Evolutionary conservation across 2,113 vertebrate species (phyloP).

Genomic region (Pygoscelis antarcticus): DNA sequence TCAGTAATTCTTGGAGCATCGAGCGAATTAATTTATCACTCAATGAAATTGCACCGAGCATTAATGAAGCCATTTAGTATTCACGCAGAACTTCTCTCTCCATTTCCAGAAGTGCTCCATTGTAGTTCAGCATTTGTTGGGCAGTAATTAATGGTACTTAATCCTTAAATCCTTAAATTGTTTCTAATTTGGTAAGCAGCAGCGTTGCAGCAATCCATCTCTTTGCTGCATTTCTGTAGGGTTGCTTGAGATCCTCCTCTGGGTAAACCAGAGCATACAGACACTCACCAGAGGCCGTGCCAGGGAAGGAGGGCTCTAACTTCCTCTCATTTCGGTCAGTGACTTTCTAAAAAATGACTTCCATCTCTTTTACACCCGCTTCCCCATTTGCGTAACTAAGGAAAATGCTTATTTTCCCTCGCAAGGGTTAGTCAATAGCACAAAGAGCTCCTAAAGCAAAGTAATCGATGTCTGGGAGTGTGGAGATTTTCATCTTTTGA

Average conservation of each 20-base stretch:
- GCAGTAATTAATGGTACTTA: conserved; percentile 77
- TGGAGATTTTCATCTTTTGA: not conserved
- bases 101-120: conserved; percentile 60
- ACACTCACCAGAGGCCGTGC: not conserved
- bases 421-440: not conserved
- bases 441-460: not conserved
- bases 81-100: conserved; percentile 55
- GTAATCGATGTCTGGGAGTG: not conserved
- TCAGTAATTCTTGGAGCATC: conserved; percentile 45
- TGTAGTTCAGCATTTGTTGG: conserved; percentile 69
- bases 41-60: conserved; percentile 12
- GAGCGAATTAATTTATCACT: conserved; percentile 48
- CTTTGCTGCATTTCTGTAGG: not conserved
- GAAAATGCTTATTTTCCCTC: not conserved
- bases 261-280: not conserved
- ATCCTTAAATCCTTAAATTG: conserved; percentile 71
- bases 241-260: not conserved
- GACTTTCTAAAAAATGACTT: not conserved
- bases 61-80: conserved; percentile 66
- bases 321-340: not conserved
- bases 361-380: not conserved
- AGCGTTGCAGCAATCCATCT: conserved; percentile 21
- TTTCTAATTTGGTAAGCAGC: conserved; percentile 72
- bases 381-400: not conserved
- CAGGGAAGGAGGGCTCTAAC: not conserved